phyloP scores from a whole-genome alignment of 2,797 vertebrate species.

The Paguma larvata region DNA sequence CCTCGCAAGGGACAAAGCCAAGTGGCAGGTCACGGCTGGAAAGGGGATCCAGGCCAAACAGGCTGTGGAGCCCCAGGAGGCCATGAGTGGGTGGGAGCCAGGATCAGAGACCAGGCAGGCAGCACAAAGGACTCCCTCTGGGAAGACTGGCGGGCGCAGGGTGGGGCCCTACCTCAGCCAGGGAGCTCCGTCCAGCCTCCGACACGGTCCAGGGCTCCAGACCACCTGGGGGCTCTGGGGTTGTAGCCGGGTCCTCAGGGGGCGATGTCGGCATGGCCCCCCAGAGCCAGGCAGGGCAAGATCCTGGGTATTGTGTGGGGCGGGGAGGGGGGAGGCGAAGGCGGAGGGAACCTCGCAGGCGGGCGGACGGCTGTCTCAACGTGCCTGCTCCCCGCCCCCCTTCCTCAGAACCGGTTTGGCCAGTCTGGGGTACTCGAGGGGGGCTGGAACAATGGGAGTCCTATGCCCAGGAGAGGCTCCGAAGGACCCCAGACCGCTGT shows the following conservation, averaged over 20 bases:
- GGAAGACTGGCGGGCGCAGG: not conserved
- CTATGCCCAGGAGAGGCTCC: slow-evolving; percentile 69
- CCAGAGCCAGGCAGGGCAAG: slow-evolving; percentile 45
- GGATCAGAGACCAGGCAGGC: slow-evolving; percentile 7
- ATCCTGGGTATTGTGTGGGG: slow-evolving; percentile 82
- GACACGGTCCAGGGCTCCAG: slow-evolving; percentile 72
- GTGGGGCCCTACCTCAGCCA: slow-evolving; percentile 79
- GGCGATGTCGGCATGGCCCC: slow-evolving; percentile 79
- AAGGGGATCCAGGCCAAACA: not conserved
- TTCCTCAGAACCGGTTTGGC: slow-evolving; percentile 83
- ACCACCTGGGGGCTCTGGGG: slow-evolving; percentile 72
- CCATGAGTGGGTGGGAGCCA: not conserved
- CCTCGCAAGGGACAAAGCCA: slow-evolving; percentile 26
- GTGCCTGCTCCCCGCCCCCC: slow-evolving; percentile 84
- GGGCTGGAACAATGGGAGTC: slow-evolving; percentile 83
- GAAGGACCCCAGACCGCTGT: slow-evolving; percentile 74
- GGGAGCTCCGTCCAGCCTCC: slow-evolving; percentile 72
- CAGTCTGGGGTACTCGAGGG: slow-evolving; percentile 79
- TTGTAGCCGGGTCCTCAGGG: slow-evolving; percentile 76
- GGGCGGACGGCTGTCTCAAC: slow-evolving; percentile 82
- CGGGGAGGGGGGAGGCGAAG: slow-evolving; percentile 73
- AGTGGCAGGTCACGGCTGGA: slow-evolving; percentile 30
- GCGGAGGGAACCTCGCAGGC: slow-evolving; percentile 74
- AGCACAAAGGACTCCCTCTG: slow-evolving; percentile 72
- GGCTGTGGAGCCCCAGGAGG: not conserved